Evolutionary conservation across 2,888 invertebrate genomes (phyloP).

Genomic region (Brachylomia viminalis): DNA sequence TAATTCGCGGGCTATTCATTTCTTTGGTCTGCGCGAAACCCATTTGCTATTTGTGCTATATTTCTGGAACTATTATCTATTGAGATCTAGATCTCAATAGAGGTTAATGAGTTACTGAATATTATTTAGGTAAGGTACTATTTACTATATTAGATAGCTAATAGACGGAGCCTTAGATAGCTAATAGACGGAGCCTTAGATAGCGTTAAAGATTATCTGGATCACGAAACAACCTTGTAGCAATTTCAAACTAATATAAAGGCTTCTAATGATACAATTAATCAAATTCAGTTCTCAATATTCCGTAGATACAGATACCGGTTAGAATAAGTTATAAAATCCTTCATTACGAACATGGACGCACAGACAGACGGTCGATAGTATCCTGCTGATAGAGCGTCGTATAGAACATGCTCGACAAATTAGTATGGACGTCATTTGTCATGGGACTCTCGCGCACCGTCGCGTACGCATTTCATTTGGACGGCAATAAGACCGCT

Average conservation of each 20-base stretch:
- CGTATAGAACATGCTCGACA: constrained; percentile 80
- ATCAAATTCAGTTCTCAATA: constrained; percentile 54
- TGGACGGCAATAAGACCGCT: constrained; percentile 72
- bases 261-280: constrained; percentile 41
- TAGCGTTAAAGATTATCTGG: constrained; percentile 20
- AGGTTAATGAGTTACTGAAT: not conserved
- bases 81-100: constrained; percentile 10
- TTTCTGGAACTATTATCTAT: no score
- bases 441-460: constrained; percentile 73
- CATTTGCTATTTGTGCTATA: not conserved
- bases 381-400: constrained; percentile 82
- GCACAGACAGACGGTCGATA: constrained; percentile 56
- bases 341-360: constrained; percentile 68
- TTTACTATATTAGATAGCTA: not conserved
- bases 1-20: no score
- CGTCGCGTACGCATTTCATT: constrained; percentile 75
- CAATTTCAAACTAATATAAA: constrained; percentile 12
- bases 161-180: not conserved
- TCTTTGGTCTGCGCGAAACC: not conserved
- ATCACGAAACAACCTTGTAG: constrained; percentile 39
- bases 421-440: constrained; percentile 85
- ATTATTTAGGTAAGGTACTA: not conserved
- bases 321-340: constrained; percentile 72
- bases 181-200: constrained; percentile 1
- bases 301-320: constrained; percentile 58